phyloP scores from a whole-genome alignment of 2,888 invertebrate genomes.

The Leptinotarsa rubiginosa region DNA sequence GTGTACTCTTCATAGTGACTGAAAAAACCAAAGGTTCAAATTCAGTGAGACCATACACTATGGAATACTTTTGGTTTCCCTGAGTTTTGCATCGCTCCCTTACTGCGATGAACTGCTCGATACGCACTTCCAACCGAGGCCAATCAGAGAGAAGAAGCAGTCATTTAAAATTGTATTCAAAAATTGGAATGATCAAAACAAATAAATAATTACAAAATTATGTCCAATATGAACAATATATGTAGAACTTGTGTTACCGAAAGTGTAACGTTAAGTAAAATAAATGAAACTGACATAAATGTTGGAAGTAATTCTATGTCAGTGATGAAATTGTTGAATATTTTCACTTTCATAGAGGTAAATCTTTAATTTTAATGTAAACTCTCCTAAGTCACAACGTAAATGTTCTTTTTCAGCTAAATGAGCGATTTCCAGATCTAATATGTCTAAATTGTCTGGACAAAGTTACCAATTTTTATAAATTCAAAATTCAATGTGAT shows the following conservation, averaged over 20 bases:
- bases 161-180: background rate
- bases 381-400: background rate
- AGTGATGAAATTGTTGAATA: constrained; percentile 46
- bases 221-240: constrained; percentile 20
- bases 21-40: too few species aligned
- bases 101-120: too few species aligned
- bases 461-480: constrained; percentile 50
- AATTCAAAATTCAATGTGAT: constrained; percentile 57
- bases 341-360: constrained; percentile 47
- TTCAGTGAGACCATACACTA: too few species aligned
- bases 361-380: background rate
- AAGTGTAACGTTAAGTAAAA: constrained; percentile 37
- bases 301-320: constrained; percentile 42
- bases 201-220: background rate
- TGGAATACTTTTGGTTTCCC: too few species aligned
- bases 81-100: too few species aligned
- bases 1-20: too few species aligned
- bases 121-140: too few species aligned
- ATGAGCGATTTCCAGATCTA: constrained; percentile 44
- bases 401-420: constrained; percentile 36
- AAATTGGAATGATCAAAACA: constrained; percentile 1
- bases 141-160: too few species aligned
- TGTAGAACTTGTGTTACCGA: constrained; percentile 40
- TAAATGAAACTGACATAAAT: constrained; percentile 45
- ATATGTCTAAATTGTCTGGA: constrained; percentile 56